Evolutionary conservation across 37 sponge, comb jelly and placozoan genomes (phyloP), one percentile per base, ranked within the genome.

Genomic region (Agelas oroides): DNA sequence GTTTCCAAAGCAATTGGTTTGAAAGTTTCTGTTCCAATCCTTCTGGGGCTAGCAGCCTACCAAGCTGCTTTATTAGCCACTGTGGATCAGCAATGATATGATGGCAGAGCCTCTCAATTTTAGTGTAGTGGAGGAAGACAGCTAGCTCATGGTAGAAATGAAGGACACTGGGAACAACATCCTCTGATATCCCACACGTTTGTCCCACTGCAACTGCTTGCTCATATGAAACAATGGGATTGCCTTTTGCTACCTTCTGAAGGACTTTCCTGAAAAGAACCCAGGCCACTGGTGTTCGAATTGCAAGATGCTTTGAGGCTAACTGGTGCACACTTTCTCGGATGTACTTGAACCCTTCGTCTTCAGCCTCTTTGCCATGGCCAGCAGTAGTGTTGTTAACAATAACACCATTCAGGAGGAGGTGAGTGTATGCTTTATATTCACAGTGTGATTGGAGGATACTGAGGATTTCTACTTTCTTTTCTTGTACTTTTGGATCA

Each of bases 321-420:
- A 90, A 90, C 0, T 64, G 1, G 27, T 63, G 1, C 15, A 90
- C 66, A 16, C 15, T 37, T 73, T 72, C 14, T 5, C 67, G 56
- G 33, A 88, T 30, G 16, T 21, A 27, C 55, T 52, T 46, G 21
- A 70, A 66, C 41, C 38, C 59, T 23, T 81, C 77, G 54, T 90
- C 90, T 64, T 78, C 85, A 0, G 24, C 61, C 15, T 75, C 81
- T 38, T 73, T 55, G 2, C 89, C n/a, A n/a, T n/a, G n/a, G n/a
- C n/a, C 89, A 70, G 89, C 83, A 53, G 80, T 85, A n/a, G 85
- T 84, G 76, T 84, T 90, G 69, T 90, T 76, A 54, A 90, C 73
- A 35, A 90, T 74, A 0, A 79, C 14, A 30, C 53, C 77, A 54
- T 53, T 60, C 0, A 56, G 12, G 1, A 78, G 11, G 2, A 78